Base-by-base conservation (phyloP, 2,113 vertebrate species). In the Stegostoma tigrinum region DNA sequence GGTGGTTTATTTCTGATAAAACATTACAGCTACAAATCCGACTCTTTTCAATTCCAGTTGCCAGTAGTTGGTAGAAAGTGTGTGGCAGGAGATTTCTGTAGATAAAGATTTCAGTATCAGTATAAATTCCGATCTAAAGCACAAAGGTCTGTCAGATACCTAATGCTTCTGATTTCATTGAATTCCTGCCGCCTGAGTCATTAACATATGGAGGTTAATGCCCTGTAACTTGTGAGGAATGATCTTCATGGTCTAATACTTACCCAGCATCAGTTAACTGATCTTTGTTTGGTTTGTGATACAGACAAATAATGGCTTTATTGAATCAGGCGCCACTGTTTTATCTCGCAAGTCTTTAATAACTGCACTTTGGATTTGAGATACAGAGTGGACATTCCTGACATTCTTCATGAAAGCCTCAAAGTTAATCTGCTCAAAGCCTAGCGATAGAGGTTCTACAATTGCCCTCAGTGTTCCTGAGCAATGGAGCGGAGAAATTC, bases 351-450 rank as follows among this genome's bases (percentile, higher is more conserved):
- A 66, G 34, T 34, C 55, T 91, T 91, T 91, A 64, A 91, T 91
- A 91, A 61, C 61, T 38, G n/a, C 34, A 66, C 89, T 67, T 93
- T 93, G 34, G 89, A 93, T 93, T 67, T n/a, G 85, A 38, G n/a
- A 93, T 93, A 64, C n/a, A 66, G 61, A 34, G 19, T n/a, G 61
- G 89, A 24, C 89, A 93, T 93, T 93, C 89, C 89, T 93, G 89
- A n/a, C n/a, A 93, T 93, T 93, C 89, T 67, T 93, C 19, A 21
- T 6, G 30, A 21, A n/a, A 93, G 89, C n/a, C 30, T 52, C n/a
- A 61, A 93, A 61, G 89, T 38, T 93, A 93, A 93, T 93, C 27
- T 66, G 34, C 55, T 66, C 55, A 64, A 66, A 91, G 38, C 55
- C 55, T 91, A 61, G 15, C 7, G 21, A 27, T 30, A 30, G 6